Conservation (phyloP, 2,113 vertebrate species). For the Galbula dea region DNA sequence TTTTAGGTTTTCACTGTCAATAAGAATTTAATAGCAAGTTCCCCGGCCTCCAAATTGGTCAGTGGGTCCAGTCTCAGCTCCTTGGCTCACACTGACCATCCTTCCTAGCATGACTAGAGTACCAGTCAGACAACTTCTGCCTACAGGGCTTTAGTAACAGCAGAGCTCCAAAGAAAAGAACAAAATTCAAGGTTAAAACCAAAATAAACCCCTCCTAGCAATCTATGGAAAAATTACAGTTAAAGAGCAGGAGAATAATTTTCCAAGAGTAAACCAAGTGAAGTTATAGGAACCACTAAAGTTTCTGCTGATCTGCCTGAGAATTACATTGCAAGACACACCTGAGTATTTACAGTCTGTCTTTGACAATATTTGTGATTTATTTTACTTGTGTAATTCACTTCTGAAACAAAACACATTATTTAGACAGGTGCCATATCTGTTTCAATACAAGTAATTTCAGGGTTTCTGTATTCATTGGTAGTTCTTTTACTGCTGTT, state of each 20-base stretch:
- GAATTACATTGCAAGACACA: background rate
- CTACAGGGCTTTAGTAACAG: background rate
- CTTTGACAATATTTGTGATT: background rate
- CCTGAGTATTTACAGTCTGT: background rate
- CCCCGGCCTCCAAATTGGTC: background rate
- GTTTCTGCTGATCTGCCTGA: background rate
- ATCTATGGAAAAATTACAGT: background rate
- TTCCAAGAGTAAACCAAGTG: background rate
- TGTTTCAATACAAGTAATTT: background rate
- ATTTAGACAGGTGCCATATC: slow-evolving; percentile 36
- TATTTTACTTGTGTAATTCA: background rate
- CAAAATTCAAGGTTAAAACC: background rate
- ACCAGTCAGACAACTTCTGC: background rate
- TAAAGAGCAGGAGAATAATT: background rate
- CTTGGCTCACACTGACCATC: background rate
- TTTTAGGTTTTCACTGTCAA: background rate
- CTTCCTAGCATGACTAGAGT: background rate
- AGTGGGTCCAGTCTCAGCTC: background rate
- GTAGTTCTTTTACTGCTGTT: background rate
- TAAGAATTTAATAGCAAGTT: background rate
- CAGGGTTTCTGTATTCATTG: background rate
- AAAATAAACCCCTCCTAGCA: background rate
- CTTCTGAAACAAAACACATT: slow-evolving; percentile 8
- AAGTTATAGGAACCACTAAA: background rate
- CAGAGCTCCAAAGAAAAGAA: background rate